These are phyloP conservation scores for Gasterosteus nipponicus DNA, from an alignment of 2,113 vertebrate genomes.

Conservation along the genomic window DNA sequence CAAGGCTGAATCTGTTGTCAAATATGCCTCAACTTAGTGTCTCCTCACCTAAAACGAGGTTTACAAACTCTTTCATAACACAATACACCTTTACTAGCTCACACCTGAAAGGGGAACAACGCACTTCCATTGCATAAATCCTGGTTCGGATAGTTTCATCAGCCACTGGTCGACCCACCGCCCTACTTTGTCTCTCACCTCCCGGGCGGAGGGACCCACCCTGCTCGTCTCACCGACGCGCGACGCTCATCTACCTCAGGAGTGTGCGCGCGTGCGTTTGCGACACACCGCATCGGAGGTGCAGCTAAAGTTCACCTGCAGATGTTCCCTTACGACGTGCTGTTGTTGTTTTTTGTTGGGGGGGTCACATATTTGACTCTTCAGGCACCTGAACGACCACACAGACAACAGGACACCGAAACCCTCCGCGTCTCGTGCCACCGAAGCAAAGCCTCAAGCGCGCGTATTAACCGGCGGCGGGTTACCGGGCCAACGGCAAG, in stretches of 20 bases:
- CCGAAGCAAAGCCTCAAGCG: neutral
- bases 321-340: slow-evolving; percentile 2
- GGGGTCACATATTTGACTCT: slow-evolving; percentile 50
- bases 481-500: neutral
- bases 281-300: neutral
- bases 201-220: slow-evolving; percentile 31
- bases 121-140: slow-evolving; percentile 3
- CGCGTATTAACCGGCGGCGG: neutral
- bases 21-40: neutral
- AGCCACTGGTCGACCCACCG: slow-evolving; percentile 17
- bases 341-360: slow-evolving; percentile 17
- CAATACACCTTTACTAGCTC: neutral
- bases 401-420: neutral
- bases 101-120: neutral
- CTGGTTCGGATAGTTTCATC: slow-evolving; percentile 14
- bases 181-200: slow-evolving; percentile 19
- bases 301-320: slow-evolving; percentile 49
- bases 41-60: neutral
- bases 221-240: slow-evolving; percentile 19
- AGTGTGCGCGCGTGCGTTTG: neutral
- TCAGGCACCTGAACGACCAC: neutral
- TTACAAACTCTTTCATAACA: neutral
- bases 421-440: neutral
- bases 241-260: neutral
- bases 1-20: neutral